phyloP scores from a whole-genome alignment of 2,113 vertebrate species.

The Vulpes ferrilata region DNA sequence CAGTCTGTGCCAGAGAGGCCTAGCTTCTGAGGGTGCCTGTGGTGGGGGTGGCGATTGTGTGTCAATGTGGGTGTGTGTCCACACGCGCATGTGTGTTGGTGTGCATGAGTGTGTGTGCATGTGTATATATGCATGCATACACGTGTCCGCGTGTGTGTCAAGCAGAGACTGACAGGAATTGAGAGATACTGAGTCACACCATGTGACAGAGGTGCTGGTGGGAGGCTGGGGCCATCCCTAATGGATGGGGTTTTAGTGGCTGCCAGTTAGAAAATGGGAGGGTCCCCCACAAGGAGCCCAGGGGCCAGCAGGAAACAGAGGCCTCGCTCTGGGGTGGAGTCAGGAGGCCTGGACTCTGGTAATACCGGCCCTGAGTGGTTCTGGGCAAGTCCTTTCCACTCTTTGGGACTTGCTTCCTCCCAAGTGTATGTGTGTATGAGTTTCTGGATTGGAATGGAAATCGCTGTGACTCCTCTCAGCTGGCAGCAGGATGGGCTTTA shows the following conservation, averaged over 20 bases:
- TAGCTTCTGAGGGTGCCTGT: no score
- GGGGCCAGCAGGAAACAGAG: neutral
- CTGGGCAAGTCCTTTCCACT: neutral
- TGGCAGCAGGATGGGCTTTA: neutral
- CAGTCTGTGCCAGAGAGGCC: neutral
- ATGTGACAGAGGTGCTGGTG: neutral
- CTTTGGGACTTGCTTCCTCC: neutral
- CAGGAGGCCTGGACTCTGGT: neutral
- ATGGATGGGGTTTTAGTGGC: neutral
- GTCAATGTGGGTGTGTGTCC: no score
- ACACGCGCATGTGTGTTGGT: accelerated
- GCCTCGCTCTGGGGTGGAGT: neutral
- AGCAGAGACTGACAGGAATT: neutral
- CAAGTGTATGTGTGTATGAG: neutral
- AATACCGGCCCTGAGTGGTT: no score
- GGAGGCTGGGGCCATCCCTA: no score
- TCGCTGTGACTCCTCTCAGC: neutral
- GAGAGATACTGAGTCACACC: neutral
- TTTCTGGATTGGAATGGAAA: neutral
- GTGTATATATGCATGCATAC: accelerated
- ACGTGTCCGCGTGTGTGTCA: no score
- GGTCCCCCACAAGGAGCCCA: neutral
- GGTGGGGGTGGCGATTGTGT: no score
- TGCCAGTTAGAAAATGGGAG: neutral
- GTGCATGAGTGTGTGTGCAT: accelerated